phyloP scores from a whole-genome alignment of 2,797 vertebrate genomes.

The Podargus strigoides region DNA sequence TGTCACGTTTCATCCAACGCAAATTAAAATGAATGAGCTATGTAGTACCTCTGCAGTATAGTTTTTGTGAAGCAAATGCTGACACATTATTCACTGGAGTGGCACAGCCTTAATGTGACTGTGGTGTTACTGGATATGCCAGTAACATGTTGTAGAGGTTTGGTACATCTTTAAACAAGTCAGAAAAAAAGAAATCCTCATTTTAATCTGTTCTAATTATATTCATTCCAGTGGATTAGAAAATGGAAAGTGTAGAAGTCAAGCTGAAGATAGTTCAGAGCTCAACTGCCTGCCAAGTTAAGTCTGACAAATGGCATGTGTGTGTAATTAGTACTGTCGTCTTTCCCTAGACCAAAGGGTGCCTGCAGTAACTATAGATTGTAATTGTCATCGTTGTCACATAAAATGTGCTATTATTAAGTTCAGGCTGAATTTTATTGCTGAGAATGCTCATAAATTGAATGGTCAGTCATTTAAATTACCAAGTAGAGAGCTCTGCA shows the following conservation, averaged over 20 bases:
- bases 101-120: slow-evolving; percentile 14
- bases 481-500: slow-evolving; percentile 70
- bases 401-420: slow-evolving; percentile 90
- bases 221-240: slow-evolving; percentile 79
- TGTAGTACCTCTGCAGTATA: neutral
- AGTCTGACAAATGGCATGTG: slow-evolving; percentile 80
- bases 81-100: slow-evolving; percentile 3
- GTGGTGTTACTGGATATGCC: neutral
- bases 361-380: slow-evolving; percentile 81
- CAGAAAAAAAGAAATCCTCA: slow-evolving; percentile 47
- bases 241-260: slow-evolving; percentile 83
- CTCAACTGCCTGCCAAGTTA: slow-evolving; percentile 80
- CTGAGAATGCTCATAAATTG: slow-evolving; percentile 83
- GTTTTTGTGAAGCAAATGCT: slow-evolving; percentile 26
- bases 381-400: slow-evolving; percentile 88
- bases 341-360: slow-evolving; percentile 76
- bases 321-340: slow-evolving; percentile 84
- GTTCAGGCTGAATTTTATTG: slow-evolving; percentile 86
- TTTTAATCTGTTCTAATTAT: slow-evolving; percentile 80
- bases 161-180: slow-evolving; percentile 30
- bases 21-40: slow-evolving; percentile 33
- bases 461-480: slow-evolving; percentile 87
- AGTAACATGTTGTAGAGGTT: neutral
- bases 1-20: neutral
- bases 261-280: slow-evolving; percentile 74